Evolutionary conservation across 2,888 invertebrate species (phyloP).

Genomic region (Lottia gigantea): DNA sequence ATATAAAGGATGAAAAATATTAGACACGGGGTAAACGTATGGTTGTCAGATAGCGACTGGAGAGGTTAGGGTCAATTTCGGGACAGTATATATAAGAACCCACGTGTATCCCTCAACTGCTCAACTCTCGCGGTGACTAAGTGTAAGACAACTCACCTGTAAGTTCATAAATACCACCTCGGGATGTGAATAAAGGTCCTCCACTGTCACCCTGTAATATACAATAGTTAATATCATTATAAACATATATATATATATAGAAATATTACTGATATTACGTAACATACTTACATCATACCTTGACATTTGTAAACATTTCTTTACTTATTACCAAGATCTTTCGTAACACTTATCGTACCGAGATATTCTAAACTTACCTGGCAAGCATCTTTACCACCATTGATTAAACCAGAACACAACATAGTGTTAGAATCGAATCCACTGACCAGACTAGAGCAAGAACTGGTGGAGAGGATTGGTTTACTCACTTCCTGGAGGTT

Average conservation of each 20-base stretch:
- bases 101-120: too few species aligned
- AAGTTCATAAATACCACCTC: conserved; percentile 26
- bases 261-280: too few species aligned
- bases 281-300: too few species aligned
- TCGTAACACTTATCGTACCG: too few species aligned
- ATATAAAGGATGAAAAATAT: not conserved
- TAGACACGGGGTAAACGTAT: not conserved
- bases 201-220: conserved; percentile 34
- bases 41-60: too few species aligned
- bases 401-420: conserved; percentile 18
- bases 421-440: conserved; percentile 19
- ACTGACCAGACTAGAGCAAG: conserved; percentile 13
- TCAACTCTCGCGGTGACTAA: too few species aligned
- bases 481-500: conserved; percentile 16
- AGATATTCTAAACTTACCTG: conserved; percentile 19
- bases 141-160: conserved; percentile 20
- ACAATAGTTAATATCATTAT: too few species aligned
- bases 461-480: conserved; percentile 11
- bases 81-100: too few species aligned
- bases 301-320: too few species aligned
- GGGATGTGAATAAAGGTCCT: conserved; percentile 29
- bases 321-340: too few species aligned
- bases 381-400: conserved; percentile 20
- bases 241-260: too few species aligned
- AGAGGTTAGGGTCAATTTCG: too few species aligned